Evolutionary conservation across 1,140 invertebrate species (phyloP).

Genomic region (Oryctes rhinoceros): DNA sequence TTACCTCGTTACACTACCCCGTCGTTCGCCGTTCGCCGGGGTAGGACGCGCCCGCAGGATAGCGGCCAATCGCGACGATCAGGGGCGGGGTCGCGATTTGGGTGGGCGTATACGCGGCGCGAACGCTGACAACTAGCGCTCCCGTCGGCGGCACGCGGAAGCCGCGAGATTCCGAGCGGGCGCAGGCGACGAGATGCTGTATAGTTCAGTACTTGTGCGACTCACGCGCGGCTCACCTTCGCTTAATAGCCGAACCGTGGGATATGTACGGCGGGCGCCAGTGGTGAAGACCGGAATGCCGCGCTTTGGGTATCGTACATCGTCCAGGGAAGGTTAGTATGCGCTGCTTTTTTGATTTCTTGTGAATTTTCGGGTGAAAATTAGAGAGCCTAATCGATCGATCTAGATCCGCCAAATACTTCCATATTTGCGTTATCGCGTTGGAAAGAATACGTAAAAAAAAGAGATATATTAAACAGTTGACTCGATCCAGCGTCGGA

Average conservation of each 20-base stretch:
- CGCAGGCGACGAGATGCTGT: conserved; percentile 40
- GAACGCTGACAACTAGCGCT: conserved; percentile 12
- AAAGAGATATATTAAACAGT: too few relatives aligned
- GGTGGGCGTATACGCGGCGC: not conserved
- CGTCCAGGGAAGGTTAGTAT: conserved; percentile 40
- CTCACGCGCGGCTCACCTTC: conserved; percentile 43
- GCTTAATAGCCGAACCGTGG: conserved; percentile 20
- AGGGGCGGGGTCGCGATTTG: not conserved
- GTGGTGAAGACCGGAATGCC: conserved; percentile 41
- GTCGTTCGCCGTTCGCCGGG: not conserved
- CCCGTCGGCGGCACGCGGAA: not conserved
- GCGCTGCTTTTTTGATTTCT: not conserved
- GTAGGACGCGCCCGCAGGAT: not conserved
- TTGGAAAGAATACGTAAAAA: too few relatives aligned
- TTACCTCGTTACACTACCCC: too few relatives aligned
- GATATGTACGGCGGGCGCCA: conserved; percentile 27
- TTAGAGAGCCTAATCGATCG: too few relatives aligned
- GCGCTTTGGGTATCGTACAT: conserved; percentile 28
- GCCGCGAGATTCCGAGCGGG: not conserved
- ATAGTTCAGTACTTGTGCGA: conserved; percentile 42
- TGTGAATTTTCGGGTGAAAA: too few relatives aligned
- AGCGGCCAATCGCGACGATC: not conserved
- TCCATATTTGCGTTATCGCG: too few relatives aligned
- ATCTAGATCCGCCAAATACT: too few relatives aligned
- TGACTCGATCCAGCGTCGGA: not conserved